phyloP scores from a whole-genome alignment of 2,888 invertebrate species.

The Hirtodrosophila duncani region DNA sequence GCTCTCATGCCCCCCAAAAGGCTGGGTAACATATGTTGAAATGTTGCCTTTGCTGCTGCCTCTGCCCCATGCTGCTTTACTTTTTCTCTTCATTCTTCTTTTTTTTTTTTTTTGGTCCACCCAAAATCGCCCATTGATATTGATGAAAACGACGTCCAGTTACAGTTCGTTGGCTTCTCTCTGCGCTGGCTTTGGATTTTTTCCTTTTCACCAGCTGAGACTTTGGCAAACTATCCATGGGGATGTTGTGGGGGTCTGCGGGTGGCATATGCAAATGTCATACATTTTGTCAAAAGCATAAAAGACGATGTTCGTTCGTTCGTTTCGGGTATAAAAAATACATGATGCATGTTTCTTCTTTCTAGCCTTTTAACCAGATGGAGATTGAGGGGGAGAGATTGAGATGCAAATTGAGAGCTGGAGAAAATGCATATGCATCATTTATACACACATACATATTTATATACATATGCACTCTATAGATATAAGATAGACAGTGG shows the following conservation, averaged over 20 bases:
- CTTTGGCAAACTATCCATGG: conserved; percentile 3
- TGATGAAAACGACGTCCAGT: conserved; percentile 70
- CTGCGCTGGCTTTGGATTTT: conserved; percentile 25
- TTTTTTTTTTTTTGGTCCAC: conserved; percentile 33
- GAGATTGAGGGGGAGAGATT: conserved; percentile 19
- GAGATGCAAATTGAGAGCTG: conserved; percentile 21
- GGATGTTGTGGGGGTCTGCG: background rate
- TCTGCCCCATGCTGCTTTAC: background rate
- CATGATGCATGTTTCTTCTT: conserved; percentile 55
- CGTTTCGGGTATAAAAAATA: conserved; percentile 59
- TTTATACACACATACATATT: conserved; percentile 33
- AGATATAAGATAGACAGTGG: too few relatives aligned
- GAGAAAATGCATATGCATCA: conserved; percentile 54
- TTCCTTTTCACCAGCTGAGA: conserved; percentile 16
- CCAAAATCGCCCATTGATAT: conserved; percentile 61
- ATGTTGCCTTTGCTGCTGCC: background rate
- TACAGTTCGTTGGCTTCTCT: conserved; percentile 67
- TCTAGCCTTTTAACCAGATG: conserved; percentile 26
- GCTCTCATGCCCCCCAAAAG: background rate
- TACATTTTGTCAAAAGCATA: conserved; percentile 68
- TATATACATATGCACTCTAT: too few relatives aligned
- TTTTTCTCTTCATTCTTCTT: background rate
- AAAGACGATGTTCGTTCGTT: conserved; percentile 61
- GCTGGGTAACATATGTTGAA: too few relatives aligned
- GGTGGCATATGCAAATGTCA: conserved; percentile 56